phyloP scores from a whole-genome alignment of 2,113 vertebrate genomes.

The Chunga burmeisteri region DNA sequence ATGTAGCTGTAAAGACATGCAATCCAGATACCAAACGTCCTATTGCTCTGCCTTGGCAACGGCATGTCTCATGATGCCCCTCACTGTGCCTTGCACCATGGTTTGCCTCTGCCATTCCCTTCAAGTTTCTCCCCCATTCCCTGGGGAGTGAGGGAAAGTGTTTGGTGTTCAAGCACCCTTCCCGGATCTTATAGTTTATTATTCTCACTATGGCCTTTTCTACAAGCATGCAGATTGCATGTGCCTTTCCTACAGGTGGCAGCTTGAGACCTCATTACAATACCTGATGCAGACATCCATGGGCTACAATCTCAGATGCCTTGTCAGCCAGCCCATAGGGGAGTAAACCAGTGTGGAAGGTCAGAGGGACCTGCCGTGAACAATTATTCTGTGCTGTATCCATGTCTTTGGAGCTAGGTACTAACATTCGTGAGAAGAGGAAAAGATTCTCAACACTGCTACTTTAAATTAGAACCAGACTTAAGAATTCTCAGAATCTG shows the following conservation, averaged over 20 bases:
- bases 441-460: neutral
- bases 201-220: neutral
- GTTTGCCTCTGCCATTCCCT: neutral
- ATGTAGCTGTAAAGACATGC: rapidly evolving
- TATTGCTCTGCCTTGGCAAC: neutral
- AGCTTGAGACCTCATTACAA: neutral
- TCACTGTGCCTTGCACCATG: rapidly evolving
- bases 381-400: neutral
- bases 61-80: rapidly evolving
- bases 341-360: neutral
- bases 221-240: rapidly evolving
- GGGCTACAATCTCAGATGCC: neutral
- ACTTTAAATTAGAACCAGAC: neutral
- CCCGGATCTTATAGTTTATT: neutral
- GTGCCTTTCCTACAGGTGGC: neutral
- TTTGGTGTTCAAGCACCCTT: neutral
- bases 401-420: neutral
- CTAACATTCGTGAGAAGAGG: neutral
- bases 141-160: rapidly evolving
- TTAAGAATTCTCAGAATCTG: neutral
- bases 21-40: neutral
- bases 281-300: rapidly evolving
- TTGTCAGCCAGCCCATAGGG: neutral
- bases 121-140: neutral
- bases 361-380: neutral